A percentile compares a stretch with the other conserved stretches of the same genome.
phyloP scores from a whole-genome alignment of 2,888 invertebrate species.

The Idaea biselata region DNA sequence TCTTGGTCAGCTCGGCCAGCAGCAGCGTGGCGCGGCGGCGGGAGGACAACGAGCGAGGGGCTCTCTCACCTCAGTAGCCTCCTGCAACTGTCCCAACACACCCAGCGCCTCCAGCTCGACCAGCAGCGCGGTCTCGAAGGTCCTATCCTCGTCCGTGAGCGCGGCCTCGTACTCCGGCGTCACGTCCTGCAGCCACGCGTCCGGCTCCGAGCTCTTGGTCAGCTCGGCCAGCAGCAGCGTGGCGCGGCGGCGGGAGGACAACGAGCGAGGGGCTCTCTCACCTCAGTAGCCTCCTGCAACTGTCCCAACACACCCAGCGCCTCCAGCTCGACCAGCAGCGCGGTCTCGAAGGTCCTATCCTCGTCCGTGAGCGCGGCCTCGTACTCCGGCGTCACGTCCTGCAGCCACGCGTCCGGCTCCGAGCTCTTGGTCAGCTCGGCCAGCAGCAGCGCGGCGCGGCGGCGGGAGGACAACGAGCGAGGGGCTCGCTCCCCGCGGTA shows the following conservation, averaged over 20 bases:
- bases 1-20: constrained; percentile 69
- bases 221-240: constrained; percentile 66
- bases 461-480: constrained; percentile 54
- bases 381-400: constrained; percentile 73
- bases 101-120: constrained; percentile 92
- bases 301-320: constrained; percentile 91
- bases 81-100: constrained; percentile 86
- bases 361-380: constrained; percentile 70
- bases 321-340: constrained; percentile 89
- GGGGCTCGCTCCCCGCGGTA: constrained; percentile 61
- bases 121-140: constrained; percentile 82
- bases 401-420: constrained; percentile 66
- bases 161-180: constrained; percentile 73
- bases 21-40: constrained; percentile 59
- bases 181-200: constrained; percentile 69
- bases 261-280: constrained; percentile 65
- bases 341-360: constrained; percentile 69
- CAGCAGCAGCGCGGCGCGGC: constrained; percentile 58
- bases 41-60: constrained; percentile 57
- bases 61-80: constrained; percentile 61
- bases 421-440: constrained; percentile 71
- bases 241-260: constrained; percentile 60
- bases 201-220: constrained; percentile 68
- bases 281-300: constrained; percentile 92
- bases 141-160: constrained; percentile 66